Evolutionary conservation across 2,113 vertebrate species (phyloP), one percentile per base, ranked within the genome.

Genomic region (Hymenochirus boettgeri): DNA sequence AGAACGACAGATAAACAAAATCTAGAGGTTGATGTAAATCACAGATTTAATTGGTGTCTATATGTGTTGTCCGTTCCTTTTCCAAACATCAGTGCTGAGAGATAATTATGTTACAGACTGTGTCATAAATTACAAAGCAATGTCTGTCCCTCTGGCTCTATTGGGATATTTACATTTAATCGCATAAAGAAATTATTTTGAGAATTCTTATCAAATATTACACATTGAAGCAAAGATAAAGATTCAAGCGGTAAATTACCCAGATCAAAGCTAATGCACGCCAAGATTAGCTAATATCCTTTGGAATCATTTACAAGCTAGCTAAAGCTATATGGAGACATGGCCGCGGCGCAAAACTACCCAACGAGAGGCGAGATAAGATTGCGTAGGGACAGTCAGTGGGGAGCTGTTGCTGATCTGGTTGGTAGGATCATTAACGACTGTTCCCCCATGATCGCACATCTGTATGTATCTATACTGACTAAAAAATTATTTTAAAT

Each of bases 81-180:
- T 53, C 18, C 42, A 24, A 27, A 21, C 42, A 69, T 59, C 60
- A 69, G 55, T 45, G 31, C 31, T 18, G 24, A 33, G 31, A 37
- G 23, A 45, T 60, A 69, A 53, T 60, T 52, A 60, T 60, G 35
- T 45, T 59, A 45, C 24, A 60, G 47, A 53, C 45, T 45, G 47
- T 53, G 11, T 39, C 56, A 52, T 58, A 66, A 66, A 69, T 69
- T 69, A 60, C 65, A 59, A 60, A 60, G 31, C 47, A 5, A 3
- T 53, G 47, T 19, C 37, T 27, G 39, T 8, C 64, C 63, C 57
- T 59, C 47, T 11, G 57, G 65, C 56, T 48, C 26, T 47, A 69
- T 42, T 23, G 59, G 35, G 52, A 45, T 22, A 50, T 60, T 69
- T 26, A 50, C 25, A 60, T 45, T 52, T 60, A 42, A 59, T 67